Conservation (phyloP, 1,140 invertebrate genomes). For the Tribolium castaneum region DNA sequence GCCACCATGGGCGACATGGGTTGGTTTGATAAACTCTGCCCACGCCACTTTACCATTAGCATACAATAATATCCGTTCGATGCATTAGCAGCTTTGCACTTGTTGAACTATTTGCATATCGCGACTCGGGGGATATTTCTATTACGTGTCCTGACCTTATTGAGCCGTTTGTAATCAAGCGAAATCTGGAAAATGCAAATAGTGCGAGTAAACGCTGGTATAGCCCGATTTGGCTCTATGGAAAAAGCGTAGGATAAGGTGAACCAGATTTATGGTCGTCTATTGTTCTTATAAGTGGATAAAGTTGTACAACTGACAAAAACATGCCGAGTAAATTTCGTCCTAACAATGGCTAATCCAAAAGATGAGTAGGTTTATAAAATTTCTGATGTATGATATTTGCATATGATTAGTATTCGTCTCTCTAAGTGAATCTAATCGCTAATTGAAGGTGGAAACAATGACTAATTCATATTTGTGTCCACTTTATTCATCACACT, state of each 20-base stretch:
- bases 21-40: not conserved
- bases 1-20: not conserved
- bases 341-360: not conserved
- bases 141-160: not conserved
- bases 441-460: constrained; percentile 1
- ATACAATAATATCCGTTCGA: constrained; percentile 3
- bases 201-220: not conserved
- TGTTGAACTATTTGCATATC: constrained; percentile 21
- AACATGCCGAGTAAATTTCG: not conserved
- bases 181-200: not conserved
- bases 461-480: not conserved
- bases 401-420: not conserved
- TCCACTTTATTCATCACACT: not conserved
- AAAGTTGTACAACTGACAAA: not conserved
- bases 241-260: not conserved
- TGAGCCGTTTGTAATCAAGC: not conserved
- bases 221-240: not conserved
- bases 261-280: not conserved
- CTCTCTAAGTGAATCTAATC: constrained; percentile 9
- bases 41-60: constrained; percentile 5
- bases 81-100: constrained; percentile 15
- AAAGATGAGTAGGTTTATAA: not conserved
- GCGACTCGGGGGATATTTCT: not conserved
- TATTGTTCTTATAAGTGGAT: not conserved
- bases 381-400: not conserved